A percentile compares a stretch with the other conserved stretches of the same genome.
Conservation (phyloP, 2,888 invertebrate species). For the Alviniconcha strummeri region DNA sequence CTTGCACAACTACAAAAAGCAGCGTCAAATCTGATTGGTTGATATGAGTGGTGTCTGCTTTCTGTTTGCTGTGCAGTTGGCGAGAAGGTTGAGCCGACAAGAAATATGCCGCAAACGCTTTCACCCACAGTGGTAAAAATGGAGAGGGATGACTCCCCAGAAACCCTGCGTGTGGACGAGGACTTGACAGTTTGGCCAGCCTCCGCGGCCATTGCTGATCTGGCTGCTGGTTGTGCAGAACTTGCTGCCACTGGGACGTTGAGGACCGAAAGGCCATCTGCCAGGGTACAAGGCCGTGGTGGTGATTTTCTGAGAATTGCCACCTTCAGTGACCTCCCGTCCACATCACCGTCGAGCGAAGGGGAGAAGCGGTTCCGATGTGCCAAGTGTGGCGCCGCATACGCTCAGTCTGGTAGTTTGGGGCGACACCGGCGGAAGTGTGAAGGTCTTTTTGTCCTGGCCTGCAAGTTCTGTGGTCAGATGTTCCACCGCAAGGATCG, state of each 20-base stretch:
- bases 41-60: neutral
- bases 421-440: slow-evolving; percentile 38
- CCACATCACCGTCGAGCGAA: neutral
- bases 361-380: slow-evolving; percentile 20
- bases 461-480: slow-evolving; percentile 25
- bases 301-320: neutral
- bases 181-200: slow-evolving; percentile 7
- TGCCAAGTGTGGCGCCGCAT: slow-evolving; percentile 30
- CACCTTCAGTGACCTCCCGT: neutral
- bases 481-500: slow-evolving; percentile 29
- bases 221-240: neutral
- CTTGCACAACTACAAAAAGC: neutral
- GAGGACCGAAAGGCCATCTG: neutral
- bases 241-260: neutral
- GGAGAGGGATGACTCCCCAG: slow-evolving; percentile 11
- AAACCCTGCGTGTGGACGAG: slow-evolving; percentile 15
- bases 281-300: neutral
- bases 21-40: too few relatives aligned
- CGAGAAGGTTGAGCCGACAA: neutral
- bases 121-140: slow-evolving; percentile 14
- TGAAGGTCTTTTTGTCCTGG: slow-evolving; percentile 15
- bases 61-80: slow-evolving; percentile 19
- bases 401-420: slow-evolving; percentile 37
- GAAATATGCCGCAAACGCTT: neutral
- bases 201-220: slow-evolving; percentile 15